Conservation (phyloP, 2,888 invertebrate genomes). For the Orthosia gothica region DNA sequence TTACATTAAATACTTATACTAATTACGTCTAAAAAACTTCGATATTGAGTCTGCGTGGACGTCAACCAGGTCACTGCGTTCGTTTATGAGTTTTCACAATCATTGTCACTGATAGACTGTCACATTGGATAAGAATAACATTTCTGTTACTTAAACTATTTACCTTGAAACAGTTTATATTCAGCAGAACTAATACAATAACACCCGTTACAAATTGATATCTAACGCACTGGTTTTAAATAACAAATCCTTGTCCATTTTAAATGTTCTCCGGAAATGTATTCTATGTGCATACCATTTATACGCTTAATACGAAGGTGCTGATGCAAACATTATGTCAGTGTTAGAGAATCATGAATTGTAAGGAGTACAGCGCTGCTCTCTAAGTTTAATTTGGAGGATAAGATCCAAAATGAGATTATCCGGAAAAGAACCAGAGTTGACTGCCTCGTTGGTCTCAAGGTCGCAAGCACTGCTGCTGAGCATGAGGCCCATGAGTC, state of each 20-base stretch:
- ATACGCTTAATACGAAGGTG: not conserved
- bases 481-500: too few species aligned
- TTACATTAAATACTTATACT: too few species aligned
- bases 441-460: too few species aligned
- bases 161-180: conserved; percentile 29
- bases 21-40: too few species aligned
- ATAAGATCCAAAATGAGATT: not conserved
- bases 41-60: too few species aligned
- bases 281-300: not conserved
- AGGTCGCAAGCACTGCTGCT: too few species aligned
- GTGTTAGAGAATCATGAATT: not conserved
- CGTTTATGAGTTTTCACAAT: too few species aligned
- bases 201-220: conserved; percentile 2
- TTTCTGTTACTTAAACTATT: not conserved
- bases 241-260: not conserved
- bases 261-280: not conserved
- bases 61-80: too few species aligned
- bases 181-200: conserved; percentile 15
- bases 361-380: not conserved
- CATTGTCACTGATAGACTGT: too few species aligned
- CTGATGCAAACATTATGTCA: not conserved
- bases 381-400: not conserved
- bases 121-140: too few species aligned
- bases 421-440: not conserved
- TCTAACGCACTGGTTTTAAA: not conserved